These are phyloP conservation scores for Betta splendens DNA, from an alignment of 2,797 vertebrate genomes.

Conservation along the genomic window DNA sequence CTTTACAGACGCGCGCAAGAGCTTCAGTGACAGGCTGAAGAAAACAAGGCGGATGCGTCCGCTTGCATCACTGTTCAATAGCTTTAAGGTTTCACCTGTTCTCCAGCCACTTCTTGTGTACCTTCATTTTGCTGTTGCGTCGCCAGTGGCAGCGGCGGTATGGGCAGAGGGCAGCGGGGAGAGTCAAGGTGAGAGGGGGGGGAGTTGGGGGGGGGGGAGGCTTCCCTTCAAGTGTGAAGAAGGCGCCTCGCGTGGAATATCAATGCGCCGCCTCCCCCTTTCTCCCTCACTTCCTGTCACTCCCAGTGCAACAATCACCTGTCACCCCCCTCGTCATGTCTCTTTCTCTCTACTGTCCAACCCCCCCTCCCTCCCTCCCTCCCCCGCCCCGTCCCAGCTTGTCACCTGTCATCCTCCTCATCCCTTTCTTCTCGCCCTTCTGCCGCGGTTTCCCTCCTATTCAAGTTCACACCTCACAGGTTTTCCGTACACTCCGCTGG, in stretches of 20 bases:
- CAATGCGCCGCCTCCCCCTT: slow-evolving; percentile 64
- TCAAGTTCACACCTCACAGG: slow-evolving; percentile 74
- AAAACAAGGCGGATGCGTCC: slow-evolving; percentile 3
- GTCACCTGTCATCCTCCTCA: slow-evolving; percentile 74
- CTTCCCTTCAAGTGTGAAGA: slow-evolving; percentile 75
- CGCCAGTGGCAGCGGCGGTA: slow-evolving; percentile 25
- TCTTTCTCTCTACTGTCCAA: slow-evolving; percentile 54
- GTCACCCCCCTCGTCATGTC: slow-evolving; percentile 59
- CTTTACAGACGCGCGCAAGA: slow-evolving; percentile 50
- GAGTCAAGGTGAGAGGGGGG: slow-evolving; percentile 54
- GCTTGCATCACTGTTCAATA: too few relatives aligned
- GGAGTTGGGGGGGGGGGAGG: slow-evolving; percentile 59
- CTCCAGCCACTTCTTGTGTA: too few relatives aligned
- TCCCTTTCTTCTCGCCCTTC: slow-evolving; percentile 51
- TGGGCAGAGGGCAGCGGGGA: slow-evolving; percentile 11
- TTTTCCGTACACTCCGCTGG: slow-evolving; percentile 59
- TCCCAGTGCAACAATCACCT: slow-evolving; percentile 72
- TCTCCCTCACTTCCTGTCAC: slow-evolving; percentile 67
- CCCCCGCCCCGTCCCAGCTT: slow-evolving; percentile 43
- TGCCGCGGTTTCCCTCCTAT: slow-evolving; percentile 60
- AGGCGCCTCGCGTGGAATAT: slow-evolving; percentile 64
- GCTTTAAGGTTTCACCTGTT: too few relatives aligned
- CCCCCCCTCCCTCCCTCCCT: slow-evolving; percentile 48
- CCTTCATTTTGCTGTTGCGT: too few relatives aligned
- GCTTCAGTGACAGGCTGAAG: slow-evolving; percentile 37